Base-by-base conservation (phyloP, 2,113 vertebrate genomes). In the Oriolus oriolus region DNA sequence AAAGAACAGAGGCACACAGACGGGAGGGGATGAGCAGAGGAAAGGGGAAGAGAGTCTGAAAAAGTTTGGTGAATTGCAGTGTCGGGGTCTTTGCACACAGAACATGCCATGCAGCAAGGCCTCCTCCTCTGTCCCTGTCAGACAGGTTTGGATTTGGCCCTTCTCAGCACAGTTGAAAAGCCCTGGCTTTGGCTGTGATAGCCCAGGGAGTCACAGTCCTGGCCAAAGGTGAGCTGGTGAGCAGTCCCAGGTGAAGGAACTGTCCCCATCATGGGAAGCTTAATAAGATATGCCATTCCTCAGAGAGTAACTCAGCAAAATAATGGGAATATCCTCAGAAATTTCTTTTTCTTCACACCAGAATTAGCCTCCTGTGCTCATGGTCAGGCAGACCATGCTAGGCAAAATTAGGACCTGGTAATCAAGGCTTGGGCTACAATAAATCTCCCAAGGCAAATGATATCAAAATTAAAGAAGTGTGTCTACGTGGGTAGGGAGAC, bases 11-110 rank as follows among this genome's bases (percentile, higher is more conserved):
- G 49, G 23, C 23, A 59, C 30, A 30, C 8, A 60, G 30, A 42
- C 1, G 8, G 26, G 26, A 70, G 28, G 19, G 17, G 33, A 47
- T 50, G 57, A 41, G 13, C 5, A 19, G 80, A 54, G 16, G 26
- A 21, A 37, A 54, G 19, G 3, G 10, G 6, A 22, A 59, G 16
- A 59, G 23, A 50, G 13, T 22, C 2, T 11, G n/a, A 8, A 60
- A 49, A 10, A 3, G 1, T 1, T 2, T 45, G 7, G 16, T 70
- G 64, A 77, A 16, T 9, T 83, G 26, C 61, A 86, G 0, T 8
- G 16, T 6, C 30, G 41, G 27, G 75, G 35, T 7, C 9, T 68
- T 70, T 50, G 49, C 22, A 50, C 24, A 19, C 3, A 28, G 39
- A 28, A 21, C 39, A 33, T 20, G 22, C 42, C 11, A 2, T 33